A percentile compares a stretch with the other conserved stretches of the same genome.
phyloP scores from a whole-genome alignment of 1,140 invertebrate genomes.

The Lepidurus apus region DNA sequence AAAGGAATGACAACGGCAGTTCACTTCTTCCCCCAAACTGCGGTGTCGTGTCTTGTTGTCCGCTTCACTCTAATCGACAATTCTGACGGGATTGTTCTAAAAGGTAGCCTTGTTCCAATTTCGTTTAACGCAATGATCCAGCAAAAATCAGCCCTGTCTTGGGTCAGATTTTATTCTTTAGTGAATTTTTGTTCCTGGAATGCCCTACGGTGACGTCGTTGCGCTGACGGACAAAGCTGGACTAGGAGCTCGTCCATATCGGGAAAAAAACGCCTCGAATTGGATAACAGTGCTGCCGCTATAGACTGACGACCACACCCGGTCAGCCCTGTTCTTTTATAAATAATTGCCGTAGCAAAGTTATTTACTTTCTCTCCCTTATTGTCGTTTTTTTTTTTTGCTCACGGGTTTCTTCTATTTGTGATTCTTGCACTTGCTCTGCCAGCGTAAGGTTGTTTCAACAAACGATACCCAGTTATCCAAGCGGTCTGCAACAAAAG shows the following conservation, averaged over 20 bases:
- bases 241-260: background rate
- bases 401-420: background rate
- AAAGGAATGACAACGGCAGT: background rate
- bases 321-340: background rate
- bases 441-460: background rate
- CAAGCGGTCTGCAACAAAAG: background rate
- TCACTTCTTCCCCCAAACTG: background rate
- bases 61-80: background rate
- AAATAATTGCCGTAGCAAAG: background rate
- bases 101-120: constrained; percentile 13
- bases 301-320: constrained; percentile 3
- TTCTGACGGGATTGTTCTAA: background rate
- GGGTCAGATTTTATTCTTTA: background rate
- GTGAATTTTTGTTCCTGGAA: background rate
- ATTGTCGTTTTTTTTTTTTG: background rate
- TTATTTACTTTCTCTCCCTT: constrained; percentile 1
- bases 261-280: background rate
- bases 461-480: background rate
- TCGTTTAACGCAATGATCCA: constrained; percentile 11
- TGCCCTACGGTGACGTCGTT: background rate
- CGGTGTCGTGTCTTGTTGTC: background rate
- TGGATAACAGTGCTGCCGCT: background rate
- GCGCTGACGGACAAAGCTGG: background rate
- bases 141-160: constrained; percentile 2
- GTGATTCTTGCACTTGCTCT: background rate